Base-by-base conservation (phyloP, 2,797 vertebrate genomes). In the Semaprochilodus insignis region DNA sequence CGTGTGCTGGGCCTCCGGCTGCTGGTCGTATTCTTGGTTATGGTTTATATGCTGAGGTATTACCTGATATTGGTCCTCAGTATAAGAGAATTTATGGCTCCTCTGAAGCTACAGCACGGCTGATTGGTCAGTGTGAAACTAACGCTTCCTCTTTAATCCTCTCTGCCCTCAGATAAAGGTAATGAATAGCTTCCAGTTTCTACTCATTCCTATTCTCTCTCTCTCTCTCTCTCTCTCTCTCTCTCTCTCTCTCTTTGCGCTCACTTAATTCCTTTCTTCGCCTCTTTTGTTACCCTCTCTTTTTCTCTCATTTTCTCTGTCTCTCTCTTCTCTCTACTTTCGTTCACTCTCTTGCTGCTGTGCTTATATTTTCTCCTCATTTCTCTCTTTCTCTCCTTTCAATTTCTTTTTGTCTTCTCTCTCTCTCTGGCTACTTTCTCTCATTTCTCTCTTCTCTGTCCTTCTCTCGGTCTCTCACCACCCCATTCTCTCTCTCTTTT, bases 21-120 rank as follows among this genome's bases (percentile, higher is more conserved):
- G 73, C 78, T 77, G 59, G 21, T 84, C 66, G 84, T 86, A 40
- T 48, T 69, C 62, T 85, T 89, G 82, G 89, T 88, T 78, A 82
- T 89, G 84, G 87, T 91, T 91, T 89, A 83, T 88, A 92, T 91
- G 92, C 86, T 90, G 87, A 91, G 76, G 85, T 90, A 90, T 91
- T 92, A 63, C 13, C 27, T 25, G 25, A 27, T 63, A 63, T 31
- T 8, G 3, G 25, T 17, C 87, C 57, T 57, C 88, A 88, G 82
- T 88, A 70, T 83, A 65, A 69, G 82, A 74, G 78, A 82, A 88
- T 90, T 88, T 88, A 90, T 88, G 75, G 76, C 81, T 59, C 79
- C 70, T 80, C 86, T 86, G 83, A 86, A 85, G 81, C 59, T 80
- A 84, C 82, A 84, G 82, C 4, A 0, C 75, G 75, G 44, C 57